Evolutionary conservation across 2,888 invertebrate species (phyloP).

Genomic region (Empis livida): DNA sequence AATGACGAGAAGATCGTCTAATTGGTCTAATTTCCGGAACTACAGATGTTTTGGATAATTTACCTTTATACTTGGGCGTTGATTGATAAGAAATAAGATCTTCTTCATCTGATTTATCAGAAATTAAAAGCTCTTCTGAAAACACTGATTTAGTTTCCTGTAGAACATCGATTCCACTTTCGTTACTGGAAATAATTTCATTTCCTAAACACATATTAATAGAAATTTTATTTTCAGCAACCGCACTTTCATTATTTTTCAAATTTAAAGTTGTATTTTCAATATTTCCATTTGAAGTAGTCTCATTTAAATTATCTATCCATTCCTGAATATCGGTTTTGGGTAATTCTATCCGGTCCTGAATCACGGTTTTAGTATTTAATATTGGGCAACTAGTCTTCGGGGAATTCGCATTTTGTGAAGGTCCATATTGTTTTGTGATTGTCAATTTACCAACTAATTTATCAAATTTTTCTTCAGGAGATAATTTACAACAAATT

Average conservation of each 20-base stretch:
- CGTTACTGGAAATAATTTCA: constrained; percentile 14
- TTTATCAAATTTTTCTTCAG: constrained; percentile 20
- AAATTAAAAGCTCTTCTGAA: constrained; percentile 14
- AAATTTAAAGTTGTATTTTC: constrained; percentile 6
- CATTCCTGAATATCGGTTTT: constrained; percentile 22
- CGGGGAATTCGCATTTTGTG: constrained; percentile 9
- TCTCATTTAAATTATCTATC: constrained; percentile 15
- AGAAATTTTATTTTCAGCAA: background rate
- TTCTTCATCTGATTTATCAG: constrained; percentile 12
- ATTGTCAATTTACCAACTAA: constrained; percentile 17
- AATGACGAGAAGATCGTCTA: too few species aligned
- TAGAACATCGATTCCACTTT: constrained; percentile 26
- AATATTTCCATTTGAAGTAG: constrained; percentile 6
- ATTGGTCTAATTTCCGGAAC: too few species aligned
- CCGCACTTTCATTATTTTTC: background rate
- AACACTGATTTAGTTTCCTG: constrained; percentile 26
- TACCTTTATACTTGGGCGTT: background rate
- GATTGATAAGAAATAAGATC: constrained; percentile 10
- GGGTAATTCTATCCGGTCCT: constrained; percentile 21
- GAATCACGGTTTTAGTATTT: constrained; percentile 19
- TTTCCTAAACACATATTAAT: background rate
- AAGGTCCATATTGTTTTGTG: constrained; percentile 13
- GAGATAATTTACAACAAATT: constrained; percentile 12
- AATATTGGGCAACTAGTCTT: constrained; percentile 10
- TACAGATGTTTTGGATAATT: too few species aligned